These are phyloP conservation scores for Carterocephalus palaemon DNA, from an alignment of 2,888 invertebrate species.

Conservation along the genomic window DNA sequence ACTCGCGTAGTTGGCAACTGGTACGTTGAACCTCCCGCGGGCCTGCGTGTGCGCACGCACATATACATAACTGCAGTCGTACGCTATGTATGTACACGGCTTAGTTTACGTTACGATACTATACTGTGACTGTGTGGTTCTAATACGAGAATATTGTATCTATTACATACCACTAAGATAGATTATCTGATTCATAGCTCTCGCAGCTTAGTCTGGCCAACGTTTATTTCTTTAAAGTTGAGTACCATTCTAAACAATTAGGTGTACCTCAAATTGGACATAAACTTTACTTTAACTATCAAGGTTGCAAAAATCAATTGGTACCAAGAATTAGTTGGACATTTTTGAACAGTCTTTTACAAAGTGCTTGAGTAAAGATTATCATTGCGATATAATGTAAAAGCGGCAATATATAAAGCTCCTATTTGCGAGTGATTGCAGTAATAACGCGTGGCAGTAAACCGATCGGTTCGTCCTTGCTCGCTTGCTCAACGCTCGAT, in stretches of 20 bases:
- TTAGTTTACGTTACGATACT: constrained; percentile 29
- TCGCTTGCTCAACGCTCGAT: constrained; percentile 61
- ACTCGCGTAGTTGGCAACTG: constrained; percentile 74
- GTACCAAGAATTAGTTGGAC: constrained; percentile 9
- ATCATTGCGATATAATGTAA: constrained; percentile 15
- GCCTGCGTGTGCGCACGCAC: constrained; percentile 44
- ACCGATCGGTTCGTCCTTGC: constrained; percentile 59
- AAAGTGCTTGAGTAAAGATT: constrained; percentile 4
- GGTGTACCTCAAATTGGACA: no score
- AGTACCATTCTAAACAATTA: constrained; percentile 1
- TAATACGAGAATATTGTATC: constrained; percentile 34
- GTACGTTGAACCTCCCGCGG: constrained; percentile 71
- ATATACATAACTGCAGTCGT: constrained; percentile 38
- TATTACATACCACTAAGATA: constrained; percentile 35
- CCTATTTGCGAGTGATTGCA: constrained; percentile 40
- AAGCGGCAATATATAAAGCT: constrained; percentile 30
- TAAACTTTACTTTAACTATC: neutral
- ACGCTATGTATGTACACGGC: constrained; percentile 35
- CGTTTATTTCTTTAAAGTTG: constrained; percentile 11
- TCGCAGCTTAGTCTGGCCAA: constrained; percentile 35
- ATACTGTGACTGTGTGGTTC: constrained; percentile 28
- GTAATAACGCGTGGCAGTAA: constrained; percentile 35
- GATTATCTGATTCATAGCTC: constrained; percentile 63
- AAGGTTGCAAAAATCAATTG: constrained; percentile 13
- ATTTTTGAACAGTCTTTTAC: constrained; percentile 5